Base-by-base conservation (phyloP, 2,113 vertebrate species). In the Ia io region DNA sequence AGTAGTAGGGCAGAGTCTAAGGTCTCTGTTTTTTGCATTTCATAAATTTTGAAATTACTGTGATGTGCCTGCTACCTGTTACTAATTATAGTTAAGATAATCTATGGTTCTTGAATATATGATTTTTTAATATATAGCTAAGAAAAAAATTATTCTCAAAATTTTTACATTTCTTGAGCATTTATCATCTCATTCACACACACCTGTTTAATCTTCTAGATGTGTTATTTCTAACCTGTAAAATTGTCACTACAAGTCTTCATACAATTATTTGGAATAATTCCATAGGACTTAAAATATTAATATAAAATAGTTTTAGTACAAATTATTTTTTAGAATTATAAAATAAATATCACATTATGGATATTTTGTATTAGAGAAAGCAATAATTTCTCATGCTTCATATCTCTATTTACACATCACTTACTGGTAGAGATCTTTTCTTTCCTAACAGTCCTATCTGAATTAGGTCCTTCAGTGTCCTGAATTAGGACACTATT, bases 251-350 rank as follows among this genome's bases (percentile, higher is more conserved):
- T 56, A 14, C 1, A 67, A n/a, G 32, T 53, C 35, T 83, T 96
- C 44, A 86, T 49, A 42, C 4, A 73, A 74, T 44, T 84, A 61
- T 78, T 78, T 93, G 28, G 23, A 71, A 84, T 67, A 83, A 78
- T 83, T 49, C 11, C 83, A 13, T 73, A 20, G 42, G 87, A 88
- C 9, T 65, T 65, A 74, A 95, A 63, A 51, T 73, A 4, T 51
- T 87, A 78, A 78, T 78, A 79, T 73, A 51, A 93, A 63, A n/a
- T 71, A 44, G 67, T 93, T 88, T 86, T 65, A 67, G 53, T 73
- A 42, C 23, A 65, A 56, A 67, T 40, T 78, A 32, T 49, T 88
- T 93, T 83, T 74, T 42, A 16, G n/a, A 78, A 69, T 93, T 92
- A 53, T 82, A 59, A 83, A 70, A 78, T 28, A 91, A 79, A 30